These are phyloP conservation scores for Semicossyphus pulcher DNA, from an alignment of 2,113 vertebrate species.

Conservation along the genomic window DNA sequence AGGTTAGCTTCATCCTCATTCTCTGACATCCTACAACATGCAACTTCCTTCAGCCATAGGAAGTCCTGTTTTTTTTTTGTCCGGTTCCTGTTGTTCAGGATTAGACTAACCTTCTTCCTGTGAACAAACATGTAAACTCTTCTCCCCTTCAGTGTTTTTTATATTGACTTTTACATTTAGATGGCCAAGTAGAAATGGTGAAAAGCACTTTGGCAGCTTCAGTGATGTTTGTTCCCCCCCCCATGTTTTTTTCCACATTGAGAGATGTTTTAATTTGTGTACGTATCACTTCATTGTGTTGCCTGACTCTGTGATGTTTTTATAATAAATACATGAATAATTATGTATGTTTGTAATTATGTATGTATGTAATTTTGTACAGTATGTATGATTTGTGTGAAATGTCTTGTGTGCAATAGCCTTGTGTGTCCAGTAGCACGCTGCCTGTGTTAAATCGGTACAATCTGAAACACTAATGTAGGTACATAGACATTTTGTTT, in stretches of 20 bases:
- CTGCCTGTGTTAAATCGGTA: slow-evolving; percentile 85
- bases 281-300: slow-evolving; percentile 68
- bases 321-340: slow-evolving; percentile 70
- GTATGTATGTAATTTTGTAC: slow-evolving; percentile 79
- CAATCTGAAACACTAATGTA: slow-evolving; percentile 87
- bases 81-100: slow-evolving; percentile 79
- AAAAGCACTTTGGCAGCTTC: slow-evolving; percentile 88
- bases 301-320: slow-evolving; percentile 66
- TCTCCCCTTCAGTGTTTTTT: slow-evolving; percentile 47
- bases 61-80: slow-evolving; percentile 78
- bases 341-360: slow-evolving; percentile 78
- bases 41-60: slow-evolving; percentile 75
- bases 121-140: slow-evolving; percentile 37
- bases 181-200: slow-evolving; percentile 71
- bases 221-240: slow-evolving; percentile 63
- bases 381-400: slow-evolving; percentile 78
- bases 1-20: slow-evolving; percentile 60
- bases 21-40: slow-evolving; percentile 56
- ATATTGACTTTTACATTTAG: slow-evolving; percentile 60
- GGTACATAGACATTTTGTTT: slow-evolving; percentile 84
- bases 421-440: slow-evolving; percentile 84
- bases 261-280: slow-evolving; percentile 63
- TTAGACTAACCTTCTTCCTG: slow-evolving; percentile 66
- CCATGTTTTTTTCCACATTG: slow-evolving; percentile 49
- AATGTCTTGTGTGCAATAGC: slow-evolving; percentile 87